phyloP scores from a whole-genome alignment of 1,140 invertebrate species.

The Venustaconcha ellipsiformis region DNA sequence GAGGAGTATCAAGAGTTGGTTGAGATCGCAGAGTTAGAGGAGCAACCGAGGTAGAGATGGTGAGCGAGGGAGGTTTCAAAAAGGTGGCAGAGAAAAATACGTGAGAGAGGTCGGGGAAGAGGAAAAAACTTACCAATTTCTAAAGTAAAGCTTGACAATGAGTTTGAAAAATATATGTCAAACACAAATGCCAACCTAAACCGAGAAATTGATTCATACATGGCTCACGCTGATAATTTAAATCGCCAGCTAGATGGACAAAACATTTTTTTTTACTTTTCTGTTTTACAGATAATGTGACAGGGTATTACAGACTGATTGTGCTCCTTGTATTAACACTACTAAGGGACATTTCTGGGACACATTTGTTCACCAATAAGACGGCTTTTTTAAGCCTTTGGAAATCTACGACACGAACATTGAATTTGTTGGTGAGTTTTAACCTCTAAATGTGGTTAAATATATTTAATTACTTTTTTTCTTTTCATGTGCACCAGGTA shows the following conservation, averaged over 20 bases:
- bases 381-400: no score
- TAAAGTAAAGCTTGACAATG: slow-evolving; percentile 73
- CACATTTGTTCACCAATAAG: no score
- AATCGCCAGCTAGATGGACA: neutral
- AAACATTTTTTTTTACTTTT: no score
- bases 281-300: no score
- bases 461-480: no score
- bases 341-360: no score
- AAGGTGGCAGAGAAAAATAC: slow-evolving; percentile 35
- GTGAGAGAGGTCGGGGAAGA: slow-evolving; percentile 31
- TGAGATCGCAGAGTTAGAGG: slow-evolving; percentile 21
- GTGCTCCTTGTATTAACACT: no score
- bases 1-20: slow-evolving; percentile 5
- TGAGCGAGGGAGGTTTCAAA: slow-evolving; percentile 31
- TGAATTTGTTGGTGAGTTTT: no score
- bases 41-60: slow-evolving; percentile 14
- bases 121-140: slow-evolving; percentile 44
- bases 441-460: no score
- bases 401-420: no score
- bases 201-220: slow-evolving; percentile 62
- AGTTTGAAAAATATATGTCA: slow-evolving; percentile 77
- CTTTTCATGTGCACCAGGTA: no score
- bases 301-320: no score
- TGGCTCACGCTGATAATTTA: slow-evolving; percentile 51
- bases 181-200: slow-evolving; percentile 72